Base-by-base conservation (phyloP, 2,888 invertebrate genomes). In the Melangyna quadrimaculata region DNA sequence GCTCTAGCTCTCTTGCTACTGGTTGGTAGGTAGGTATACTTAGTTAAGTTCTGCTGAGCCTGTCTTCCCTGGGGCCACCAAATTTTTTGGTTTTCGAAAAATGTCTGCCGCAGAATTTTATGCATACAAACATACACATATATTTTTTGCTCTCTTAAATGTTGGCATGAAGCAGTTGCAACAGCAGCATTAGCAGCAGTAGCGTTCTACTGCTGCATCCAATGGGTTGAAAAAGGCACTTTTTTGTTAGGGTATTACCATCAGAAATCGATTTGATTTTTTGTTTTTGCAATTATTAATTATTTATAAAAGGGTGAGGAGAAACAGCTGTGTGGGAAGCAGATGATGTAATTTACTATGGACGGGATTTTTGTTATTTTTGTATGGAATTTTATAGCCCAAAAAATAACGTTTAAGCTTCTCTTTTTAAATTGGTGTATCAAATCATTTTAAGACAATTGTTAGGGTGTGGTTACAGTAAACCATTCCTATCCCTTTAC, bases 61-160 rank as follows among this genome's bases (percentile, higher is more conserved):
- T 71, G 70, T 48, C 79, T 70, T 53, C 67, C 72, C 57, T 43
- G 29, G 32, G 83, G 75, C n/a, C n/a, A n/a, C n/a, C n/a, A 51
- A 75, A 67, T 75, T 75, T 75, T 75, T 75, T 84, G 35, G 51
- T 24, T 70, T 75, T 75, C 45, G 71, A 65, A 71, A 79, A 84
- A 59, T 80, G 84, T 80, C 84, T 80, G 75, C 80, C 51, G 74
- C 73, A 79, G 79, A 81, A 71, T 69, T 48, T 67, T 57, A 29
- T 61, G 24, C 35, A 12, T 57, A 55, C 9, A 32, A 24, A 9
- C 19, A 17, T 55, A 51, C n/a, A 53, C 14, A 14, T 43, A 5
- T 35, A 17, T 74, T 40, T 27, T 1, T 67, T 27, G 19, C 27
- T 24, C 17, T 59, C 65, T 75, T 84, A 84, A 79, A 80, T 80